phyloP scores from a whole-genome alignment of 2,797 vertebrate genomes.

The Neoniphon sammara region DNA sequence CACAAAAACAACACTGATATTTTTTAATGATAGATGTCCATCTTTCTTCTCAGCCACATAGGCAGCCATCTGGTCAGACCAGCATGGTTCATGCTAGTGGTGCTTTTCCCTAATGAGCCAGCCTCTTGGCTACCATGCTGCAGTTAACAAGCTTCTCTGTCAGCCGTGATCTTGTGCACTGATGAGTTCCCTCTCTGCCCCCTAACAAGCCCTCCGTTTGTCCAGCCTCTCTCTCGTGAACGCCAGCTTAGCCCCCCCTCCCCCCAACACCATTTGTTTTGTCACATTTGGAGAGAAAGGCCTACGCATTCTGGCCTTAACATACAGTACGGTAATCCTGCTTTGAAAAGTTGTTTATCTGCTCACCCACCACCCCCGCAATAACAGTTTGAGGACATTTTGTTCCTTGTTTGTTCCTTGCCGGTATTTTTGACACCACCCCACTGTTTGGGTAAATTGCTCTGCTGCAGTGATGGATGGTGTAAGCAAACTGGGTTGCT shows the following conservation, averaged over 20 bases:
- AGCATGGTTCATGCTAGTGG: slow-evolving; percentile 47
- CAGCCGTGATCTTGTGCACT: slow-evolving; percentile 69
- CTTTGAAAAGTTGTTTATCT: slow-evolving; percentile 73
- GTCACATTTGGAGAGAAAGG: slow-evolving; percentile 47
- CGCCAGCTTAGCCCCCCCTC: slow-evolving; percentile 38
- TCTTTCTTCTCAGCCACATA: slow-evolving; percentile 36
- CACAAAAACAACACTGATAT: neutral
- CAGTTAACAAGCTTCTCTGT: slow-evolving; percentile 74
- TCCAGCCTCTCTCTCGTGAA: slow-evolving; percentile 56
- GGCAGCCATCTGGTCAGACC: slow-evolving; percentile 65
- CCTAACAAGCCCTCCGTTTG: slow-evolving; percentile 69
- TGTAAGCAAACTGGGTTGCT: slow-evolving; percentile 58
- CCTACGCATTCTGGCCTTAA: slow-evolving; percentile 49
- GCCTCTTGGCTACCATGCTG: slow-evolving; percentile 57
- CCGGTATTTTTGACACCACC: slow-evolving; percentile 62
- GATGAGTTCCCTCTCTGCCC: slow-evolving; percentile 64
- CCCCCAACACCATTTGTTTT: slow-evolving; percentile 48
- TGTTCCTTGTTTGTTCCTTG: slow-evolving; percentile 66
- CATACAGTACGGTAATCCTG: slow-evolving; percentile 46
- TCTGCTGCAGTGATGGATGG: slow-evolving; percentile 69
- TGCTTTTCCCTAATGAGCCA: slow-evolving; percentile 72
- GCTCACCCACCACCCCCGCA: slow-evolving; percentile 52
- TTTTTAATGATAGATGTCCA: slow-evolving; percentile 50
- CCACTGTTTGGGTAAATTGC: slow-evolving; percentile 65
- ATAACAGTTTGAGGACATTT: slow-evolving; percentile 70